Base-by-base conservation (phyloP, 2,888 invertebrate species). In the Ophion costatus region DNA sequence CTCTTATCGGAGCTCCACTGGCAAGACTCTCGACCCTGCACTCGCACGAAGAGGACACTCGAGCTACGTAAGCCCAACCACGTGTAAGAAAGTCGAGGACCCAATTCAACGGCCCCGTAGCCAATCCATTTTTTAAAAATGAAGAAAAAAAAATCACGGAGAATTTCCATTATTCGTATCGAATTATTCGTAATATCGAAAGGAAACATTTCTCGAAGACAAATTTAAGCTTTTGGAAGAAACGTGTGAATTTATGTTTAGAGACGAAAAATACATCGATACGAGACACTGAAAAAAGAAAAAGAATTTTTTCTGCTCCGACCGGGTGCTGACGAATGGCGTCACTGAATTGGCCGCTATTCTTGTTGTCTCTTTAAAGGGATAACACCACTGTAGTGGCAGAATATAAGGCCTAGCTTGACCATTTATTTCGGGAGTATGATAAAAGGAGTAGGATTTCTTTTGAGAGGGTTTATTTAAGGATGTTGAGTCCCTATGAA, bases 21-120 rank as follows among this genome's bases (percentile, higher is more conserved):
- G 24, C 38, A 56, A 71, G 61, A 85, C 80, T 77, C 80, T 83
- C 73, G 63, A 80, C 56, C 67, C 42, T 67, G 24, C 38, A 42
- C 80, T 67, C 45, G 45, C 83, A 79, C 79, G 64, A 79, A 67
- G 56, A 42, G 24, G 42, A 74, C 67, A 80, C 80, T 84, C 73
- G 56, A 80, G 56, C 11, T 73, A n/a, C 45, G 45, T 38, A 57
- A 57, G 57, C 38, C 51, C 57, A 6, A 10, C 33, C 75, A 14
- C 22, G 70, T 70, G 64, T 45, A 57, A 59, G 75, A 74, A 74
- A 75, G 33, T 75, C 83, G 75, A 75, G 75, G 57, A 33, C 61
- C 42, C 70, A 59, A 42, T 67, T 59, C 33, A 56, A 38, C 24
- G 22, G 64, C 80, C 61, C 38, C 73, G n/a, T 5, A 56, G 42